Percentiles rank a stretch among this genome's conserved stretches.
Evolutionary conservation across 1,140 invertebrate species (phyloP).

Genomic region (Drosophila bocqueti): DNA sequence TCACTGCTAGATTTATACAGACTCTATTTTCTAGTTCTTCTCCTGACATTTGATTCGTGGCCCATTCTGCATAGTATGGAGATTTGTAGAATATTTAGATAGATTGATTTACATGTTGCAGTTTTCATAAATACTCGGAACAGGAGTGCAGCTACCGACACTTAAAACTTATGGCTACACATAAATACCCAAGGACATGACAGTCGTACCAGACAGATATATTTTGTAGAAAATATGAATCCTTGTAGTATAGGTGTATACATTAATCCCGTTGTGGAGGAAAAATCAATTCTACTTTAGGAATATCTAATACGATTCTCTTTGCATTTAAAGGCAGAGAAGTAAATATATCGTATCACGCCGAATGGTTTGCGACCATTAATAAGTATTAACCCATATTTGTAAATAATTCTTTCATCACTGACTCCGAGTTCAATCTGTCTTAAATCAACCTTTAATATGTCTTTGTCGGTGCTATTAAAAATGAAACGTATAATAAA

Average conservation of each 20-base stretch:
- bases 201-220: neutral
- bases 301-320: neutral
- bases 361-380: neutral
- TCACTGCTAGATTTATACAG: no score
- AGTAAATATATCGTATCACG: neutral
- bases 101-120: conserved; percentile 7
- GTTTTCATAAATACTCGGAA: neutral
- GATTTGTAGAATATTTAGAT: neutral
- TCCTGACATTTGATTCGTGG: neutral
- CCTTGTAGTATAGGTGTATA: neutral
- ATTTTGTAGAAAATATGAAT: neutral
- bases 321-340: neutral
- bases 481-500: conserved; percentile 41
- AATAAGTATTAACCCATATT: neutral
- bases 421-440: neutral
- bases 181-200: neutral
- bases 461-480: conserved; percentile 19
- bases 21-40: neutral
- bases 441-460: conserved; percentile 12
- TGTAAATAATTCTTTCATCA: neutral
- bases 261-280: neutral
- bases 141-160: neutral
- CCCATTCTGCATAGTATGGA: neutral
- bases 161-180: conserved; percentile 3
- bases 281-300: neutral